A percentile compares a stretch with the other conserved stretches of the same genome.
Conservation (phyloP, 2,888 invertebrate species). For the Molorchus minor region DNA sequence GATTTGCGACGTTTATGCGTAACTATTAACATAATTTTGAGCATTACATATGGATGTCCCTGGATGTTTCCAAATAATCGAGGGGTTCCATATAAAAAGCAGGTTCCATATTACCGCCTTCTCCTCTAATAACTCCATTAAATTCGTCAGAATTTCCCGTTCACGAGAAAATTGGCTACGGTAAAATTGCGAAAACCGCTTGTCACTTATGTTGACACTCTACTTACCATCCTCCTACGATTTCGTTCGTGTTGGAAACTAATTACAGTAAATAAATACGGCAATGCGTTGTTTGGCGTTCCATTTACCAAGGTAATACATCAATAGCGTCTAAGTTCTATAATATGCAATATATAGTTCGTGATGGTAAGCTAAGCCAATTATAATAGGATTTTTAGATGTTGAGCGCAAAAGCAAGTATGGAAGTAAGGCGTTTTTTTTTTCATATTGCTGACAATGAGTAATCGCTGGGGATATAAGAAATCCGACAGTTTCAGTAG, state of each 20-base stretch:
- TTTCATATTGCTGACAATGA: conserved; percentile 2
- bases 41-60: too few relatives aligned
- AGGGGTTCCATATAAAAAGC: too few relatives aligned
- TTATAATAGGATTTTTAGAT: conserved; percentile 6
- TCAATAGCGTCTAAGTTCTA: conserved; percentile 37
- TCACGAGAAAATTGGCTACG: too few relatives aligned
- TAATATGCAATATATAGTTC: conserved; percentile 8
- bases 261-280: conserved; percentile 49
- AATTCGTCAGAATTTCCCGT: not conserved
- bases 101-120: too few relatives aligned
- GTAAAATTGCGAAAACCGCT: too few relatives aligned
- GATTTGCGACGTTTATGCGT: too few relatives aligned
- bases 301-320: conserved; percentile 50
- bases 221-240: conserved; percentile 40
- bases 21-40: too few relatives aligned
- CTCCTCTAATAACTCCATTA: too few relatives aligned
- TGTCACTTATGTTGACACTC: not conserved
- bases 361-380: conserved; percentile 20
- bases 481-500: too few relatives aligned
- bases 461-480: too few relatives aligned
- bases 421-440: conserved; percentile 2
- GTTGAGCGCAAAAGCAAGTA: not conserved
- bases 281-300: conserved; percentile 47
- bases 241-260: conserved; percentile 46
- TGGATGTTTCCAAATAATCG: too few relatives aligned